Percentiles rank a stretch among this genome's conserved stretches.
Conservation (phyloP, 2,797 vertebrate species). For the Sylvilagus floridanus region DNA sequence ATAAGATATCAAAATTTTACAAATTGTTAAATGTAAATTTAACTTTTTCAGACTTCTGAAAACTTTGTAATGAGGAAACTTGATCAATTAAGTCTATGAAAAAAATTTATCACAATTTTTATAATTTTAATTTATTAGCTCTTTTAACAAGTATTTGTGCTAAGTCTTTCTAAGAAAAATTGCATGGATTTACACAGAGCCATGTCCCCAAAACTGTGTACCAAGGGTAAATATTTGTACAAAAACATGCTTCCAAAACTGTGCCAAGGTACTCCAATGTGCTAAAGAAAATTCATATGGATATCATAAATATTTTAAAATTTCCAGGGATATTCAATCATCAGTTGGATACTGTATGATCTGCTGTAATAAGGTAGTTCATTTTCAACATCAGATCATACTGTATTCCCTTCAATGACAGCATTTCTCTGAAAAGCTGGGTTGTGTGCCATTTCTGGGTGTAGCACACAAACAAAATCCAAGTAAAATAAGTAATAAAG, state of each 20-base stretch:
- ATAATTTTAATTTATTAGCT: conserved; percentile 45
- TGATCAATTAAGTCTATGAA: neutral
- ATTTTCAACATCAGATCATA: conserved; percentile 18
- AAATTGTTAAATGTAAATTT: neutral
- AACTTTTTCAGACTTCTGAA: conserved; percentile 12
- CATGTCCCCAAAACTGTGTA: neutral
- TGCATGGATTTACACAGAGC: neutral
- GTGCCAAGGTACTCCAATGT: neutral
- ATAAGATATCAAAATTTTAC: conserved; percentile 37
- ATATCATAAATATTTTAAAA: neutral
- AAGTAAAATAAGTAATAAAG: conserved; percentile 8
- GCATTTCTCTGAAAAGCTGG: conserved; percentile 32
- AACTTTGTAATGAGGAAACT: neutral
- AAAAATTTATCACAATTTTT: neutral
- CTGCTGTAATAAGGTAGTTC: neutral
- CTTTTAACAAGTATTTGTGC: conserved; percentile 28
- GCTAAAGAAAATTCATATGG: neutral
- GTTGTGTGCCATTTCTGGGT: neutral
- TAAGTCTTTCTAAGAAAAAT: neutral
- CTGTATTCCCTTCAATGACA: conserved; percentile 10
- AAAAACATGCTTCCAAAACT: conserved; percentile 34
- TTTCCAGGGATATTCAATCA: conserved; percentile 3
- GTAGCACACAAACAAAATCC: neutral
- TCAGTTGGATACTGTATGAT: neutral
- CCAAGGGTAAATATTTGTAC: neutral